A percentile compares a stretch with the other conserved stretches of the same genome.
phyloP scores from a whole-genome alignment of 37 sponge, comb jelly and placozoan species.

The Halichondria panicea region DNA sequence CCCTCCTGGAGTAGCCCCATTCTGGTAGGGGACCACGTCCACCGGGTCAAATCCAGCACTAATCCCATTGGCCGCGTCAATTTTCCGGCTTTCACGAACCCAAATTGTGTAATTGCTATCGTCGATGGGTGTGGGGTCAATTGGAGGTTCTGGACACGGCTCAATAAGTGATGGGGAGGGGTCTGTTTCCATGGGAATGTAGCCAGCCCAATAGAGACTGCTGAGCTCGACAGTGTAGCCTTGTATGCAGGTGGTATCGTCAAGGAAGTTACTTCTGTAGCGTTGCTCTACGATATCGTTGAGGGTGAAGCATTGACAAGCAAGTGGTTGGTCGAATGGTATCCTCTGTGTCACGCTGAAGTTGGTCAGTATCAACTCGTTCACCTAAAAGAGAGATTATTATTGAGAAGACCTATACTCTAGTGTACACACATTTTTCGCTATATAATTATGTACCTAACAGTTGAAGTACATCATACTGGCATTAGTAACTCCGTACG shows the following conservation, averaged over 20 bases:
- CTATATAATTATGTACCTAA: background rate
- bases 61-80: background rate
- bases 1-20: slow-evolving; percentile 57
- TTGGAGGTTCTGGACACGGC: slow-evolving; percentile 24
- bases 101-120: background rate
- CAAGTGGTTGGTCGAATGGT: slow-evolving; percentile 50
- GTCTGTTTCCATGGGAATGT: slow-evolving; percentile 4
- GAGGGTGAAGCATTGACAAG: slow-evolving; percentile 58
- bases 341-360: slow-evolving; percentile 58
- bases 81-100: background rate
- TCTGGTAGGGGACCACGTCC: slow-evolving; percentile 64
- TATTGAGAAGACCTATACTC: background rate
- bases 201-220: slow-evolving; percentile 65
- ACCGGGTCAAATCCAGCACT: slow-evolving; percentile 32
- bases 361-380: slow-evolving; percentile 7
- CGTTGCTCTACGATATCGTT: background rate
- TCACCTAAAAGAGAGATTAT: slow-evolving; percentile 5
- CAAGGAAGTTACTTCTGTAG: background rate
- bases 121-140: background rate
- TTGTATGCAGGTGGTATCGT: slow-evolving; percentile 34
- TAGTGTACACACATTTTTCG: background rate
- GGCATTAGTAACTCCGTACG: background rate
- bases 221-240: slow-evolving; percentile 63
- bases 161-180: slow-evolving; percentile 3
- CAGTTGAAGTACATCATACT: background rate